phyloP scores from a whole-genome alignment of 1,140 invertebrate species.

The Antheraea mylitta region DNA sequence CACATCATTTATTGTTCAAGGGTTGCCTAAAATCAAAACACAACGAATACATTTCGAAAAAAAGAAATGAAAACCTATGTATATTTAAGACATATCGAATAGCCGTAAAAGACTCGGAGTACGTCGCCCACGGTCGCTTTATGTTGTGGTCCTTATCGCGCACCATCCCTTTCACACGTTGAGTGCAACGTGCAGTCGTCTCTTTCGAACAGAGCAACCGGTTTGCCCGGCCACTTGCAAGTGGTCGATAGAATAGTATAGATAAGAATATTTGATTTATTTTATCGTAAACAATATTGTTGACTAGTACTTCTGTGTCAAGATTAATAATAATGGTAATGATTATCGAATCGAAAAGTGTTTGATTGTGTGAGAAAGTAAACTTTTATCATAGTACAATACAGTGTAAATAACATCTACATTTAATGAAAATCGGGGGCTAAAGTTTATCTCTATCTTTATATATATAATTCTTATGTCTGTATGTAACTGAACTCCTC shows the following conservation, averaged over 20 bases:
- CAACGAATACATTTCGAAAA: not conserved
- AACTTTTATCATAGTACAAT: too few species aligned
- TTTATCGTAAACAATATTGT: conserved; percentile 1
- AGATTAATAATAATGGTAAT: not conserved
- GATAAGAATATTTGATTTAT: conserved; percentile 16
- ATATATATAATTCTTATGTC: too few species aligned
- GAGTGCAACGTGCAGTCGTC: conserved; percentile 16
- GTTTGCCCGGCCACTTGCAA: conserved; percentile 35
- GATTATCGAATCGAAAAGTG: not conserved
- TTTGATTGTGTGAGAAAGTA: not conserved
- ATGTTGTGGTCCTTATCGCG: conserved; percentile 47
- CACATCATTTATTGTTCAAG: not conserved
- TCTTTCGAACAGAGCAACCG: conserved; percentile 47
- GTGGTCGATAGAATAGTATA: conserved; percentile 28
- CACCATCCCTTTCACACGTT: conserved; percentile 35
- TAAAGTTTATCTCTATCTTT: too few species aligned
- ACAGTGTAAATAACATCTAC: too few species aligned
- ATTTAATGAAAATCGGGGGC: too few species aligned
- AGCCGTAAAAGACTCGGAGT: not conserved
- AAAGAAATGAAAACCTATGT: not conserved
- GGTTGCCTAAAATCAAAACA: not conserved
- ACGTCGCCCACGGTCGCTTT: conserved; percentile 24
- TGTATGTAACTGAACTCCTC: too few species aligned
- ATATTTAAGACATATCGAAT: not conserved
- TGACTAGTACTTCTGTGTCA: not conserved